phyloP scores from a whole-genome alignment of 1,140 invertebrate species.

The Semibalanus balanoides region DNA sequence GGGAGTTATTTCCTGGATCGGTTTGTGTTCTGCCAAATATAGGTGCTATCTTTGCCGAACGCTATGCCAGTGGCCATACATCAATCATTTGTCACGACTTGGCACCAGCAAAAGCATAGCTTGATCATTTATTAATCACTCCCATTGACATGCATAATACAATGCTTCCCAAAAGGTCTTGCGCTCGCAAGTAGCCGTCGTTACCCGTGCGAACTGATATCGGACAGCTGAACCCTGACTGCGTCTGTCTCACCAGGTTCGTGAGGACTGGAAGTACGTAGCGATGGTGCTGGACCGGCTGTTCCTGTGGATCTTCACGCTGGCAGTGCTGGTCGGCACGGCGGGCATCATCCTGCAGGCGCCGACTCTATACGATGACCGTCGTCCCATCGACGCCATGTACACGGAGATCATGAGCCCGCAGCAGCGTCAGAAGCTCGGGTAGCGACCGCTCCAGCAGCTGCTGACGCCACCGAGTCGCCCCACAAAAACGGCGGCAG shows the following conservation, averaged over 20 bases:
- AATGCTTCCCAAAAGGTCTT: not conserved
- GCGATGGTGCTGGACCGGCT: slow-evolving; percentile 48
- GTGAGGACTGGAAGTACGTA: slow-evolving; percentile 45
- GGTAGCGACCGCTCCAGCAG: not conserved
- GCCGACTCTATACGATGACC: slow-evolving; percentile 77
- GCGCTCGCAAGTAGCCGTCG: not conserved
- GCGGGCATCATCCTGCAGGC: slow-evolving; percentile 87
- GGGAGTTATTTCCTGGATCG: too few relatives aligned
- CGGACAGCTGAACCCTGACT: not conserved
- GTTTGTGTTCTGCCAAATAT: too few relatives aligned
- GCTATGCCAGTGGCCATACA: too few relatives aligned
- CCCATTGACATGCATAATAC: not conserved
- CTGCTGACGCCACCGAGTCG: not conserved
- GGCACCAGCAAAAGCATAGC: too few relatives aligned
- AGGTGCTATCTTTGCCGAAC: too few relatives aligned
- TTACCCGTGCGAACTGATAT: not conserved
- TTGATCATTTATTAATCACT: not conserved
- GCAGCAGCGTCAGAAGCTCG: not conserved
- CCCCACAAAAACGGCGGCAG: too few relatives aligned
- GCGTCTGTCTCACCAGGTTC: slow-evolving; percentile 17
- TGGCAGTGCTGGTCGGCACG: slow-evolving; percentile 54
- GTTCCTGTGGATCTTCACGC: slow-evolving; percentile 44
- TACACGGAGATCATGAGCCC: slow-evolving; percentile 17
- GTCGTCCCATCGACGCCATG: slow-evolving; percentile 42
- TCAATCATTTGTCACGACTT: too few relatives aligned